Base-by-base conservation (phyloP, 2,797 vertebrate genomes). In the Emys orbicularis region DNA sequence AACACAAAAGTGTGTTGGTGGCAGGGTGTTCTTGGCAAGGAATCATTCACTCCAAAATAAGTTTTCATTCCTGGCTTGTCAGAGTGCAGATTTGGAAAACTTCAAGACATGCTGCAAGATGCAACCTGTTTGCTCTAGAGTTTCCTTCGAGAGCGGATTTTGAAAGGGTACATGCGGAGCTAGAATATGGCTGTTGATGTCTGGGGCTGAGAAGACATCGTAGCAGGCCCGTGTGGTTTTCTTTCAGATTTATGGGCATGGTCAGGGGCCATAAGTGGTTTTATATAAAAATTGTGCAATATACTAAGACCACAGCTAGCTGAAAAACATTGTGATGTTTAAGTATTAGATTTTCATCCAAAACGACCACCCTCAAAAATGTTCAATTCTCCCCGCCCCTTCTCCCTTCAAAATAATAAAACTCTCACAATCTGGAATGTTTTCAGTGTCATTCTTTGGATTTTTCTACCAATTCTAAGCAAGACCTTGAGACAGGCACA, bases 391-490 rank as follows among this genome's bases (percentile, higher is more conserved):
- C 91, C 96, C 96, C 82, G 96, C 96, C 92, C 72, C 94, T 37
- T 31, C n/a, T 68, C 65, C 68, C 68, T 37, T 21, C 37, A 68
- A 41, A 72, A 37, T 41, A 72, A 72, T 12, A 72, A 41, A 72
- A 72, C n/a, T 23, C n/a, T 61, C 59, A 61, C 13, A 72, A 23
- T 41, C 68, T 72, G 37, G 37, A 72, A 12, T 23, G 12, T 72
- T 72, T 41, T 72, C 68, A 41, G n/a, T 72, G 27, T 15, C 13
- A 31, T 47, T 31, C 41, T 77, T 49, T 77, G 44, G 41, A 44
- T 27, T 77, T 77, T 76, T 49, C 15, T 49, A 96, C 94, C 84
- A 94, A 93, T 96, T 95, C 86, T 84, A 90, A 82, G 77, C 82
- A 83, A 91, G 84, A 92, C 72, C 72, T 89, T 83, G 91, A 84